Conservation (phyloP, 2,113 vertebrate species). For the Ceyx cyanopectus region DNA sequence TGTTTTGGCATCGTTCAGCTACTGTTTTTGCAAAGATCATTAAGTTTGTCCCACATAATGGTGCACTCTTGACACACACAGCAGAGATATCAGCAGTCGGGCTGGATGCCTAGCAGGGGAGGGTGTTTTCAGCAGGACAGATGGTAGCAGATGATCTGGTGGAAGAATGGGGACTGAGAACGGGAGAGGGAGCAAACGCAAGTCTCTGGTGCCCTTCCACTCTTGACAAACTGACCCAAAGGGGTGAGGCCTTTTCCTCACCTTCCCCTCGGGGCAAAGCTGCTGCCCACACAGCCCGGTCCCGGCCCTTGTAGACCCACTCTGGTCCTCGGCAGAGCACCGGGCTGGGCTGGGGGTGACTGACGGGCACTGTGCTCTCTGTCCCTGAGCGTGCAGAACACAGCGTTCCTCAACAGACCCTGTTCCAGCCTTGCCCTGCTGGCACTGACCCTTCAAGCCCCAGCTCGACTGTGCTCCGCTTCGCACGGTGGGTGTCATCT, state of each 20-base stretch:
- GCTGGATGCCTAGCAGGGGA: accelerated
- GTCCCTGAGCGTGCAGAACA: not conserved
- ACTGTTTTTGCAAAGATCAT: not conserved
- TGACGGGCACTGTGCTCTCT: no score
- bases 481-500: not conserved
- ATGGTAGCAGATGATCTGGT: not conserved
- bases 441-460: not conserved
- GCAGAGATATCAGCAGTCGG: not conserved
- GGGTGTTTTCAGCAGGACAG: not conserved
- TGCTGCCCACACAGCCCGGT: not conserved
- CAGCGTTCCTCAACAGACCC: not conserved
- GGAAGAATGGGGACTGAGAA: not conserved
- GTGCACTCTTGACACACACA: not conserved
- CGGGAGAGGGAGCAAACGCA: not conserved
- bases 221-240: not conserved
- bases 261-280: not conserved
- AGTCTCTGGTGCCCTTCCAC: not conserved
- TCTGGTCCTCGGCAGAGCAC: not conserved
- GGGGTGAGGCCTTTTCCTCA: not conserved
- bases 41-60: not conserved
- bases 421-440: not conserved
- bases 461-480: not conserved
- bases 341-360: not conserved
- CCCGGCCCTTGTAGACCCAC: not conserved
- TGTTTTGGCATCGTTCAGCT: not conserved